Conservation (phyloP, 2,113 vertebrate species). For the Ictalurus furcatus region DNA sequence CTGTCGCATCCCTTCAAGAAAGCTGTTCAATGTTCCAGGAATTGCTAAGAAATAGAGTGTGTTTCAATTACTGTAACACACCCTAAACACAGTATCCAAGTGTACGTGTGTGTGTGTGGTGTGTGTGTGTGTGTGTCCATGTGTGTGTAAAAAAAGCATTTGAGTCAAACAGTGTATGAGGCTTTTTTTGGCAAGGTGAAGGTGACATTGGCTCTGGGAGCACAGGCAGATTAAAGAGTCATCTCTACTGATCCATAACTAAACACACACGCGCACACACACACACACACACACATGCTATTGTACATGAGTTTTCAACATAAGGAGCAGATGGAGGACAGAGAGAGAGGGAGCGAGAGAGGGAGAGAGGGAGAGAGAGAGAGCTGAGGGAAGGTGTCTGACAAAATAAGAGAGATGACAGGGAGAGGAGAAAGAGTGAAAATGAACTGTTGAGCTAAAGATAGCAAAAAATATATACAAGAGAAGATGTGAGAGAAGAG, state of each 20-base stretch:
- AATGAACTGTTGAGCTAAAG: background rate
- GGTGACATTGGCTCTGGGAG: constrained; percentile 11
- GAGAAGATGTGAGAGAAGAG: background rate
- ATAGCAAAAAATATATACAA: background rate
- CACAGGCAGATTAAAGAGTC: constrained; percentile 5
- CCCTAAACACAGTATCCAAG: background rate
- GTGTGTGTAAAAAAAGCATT: constrained; percentile 10
- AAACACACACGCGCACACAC: constrained; percentile 16
- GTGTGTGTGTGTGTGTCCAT: background rate
- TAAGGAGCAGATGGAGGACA: background rate
- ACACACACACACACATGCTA: constrained; percentile 13
- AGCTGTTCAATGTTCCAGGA: background rate
- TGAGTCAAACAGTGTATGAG: background rate
- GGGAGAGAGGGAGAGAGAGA: background rate
- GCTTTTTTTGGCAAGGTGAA: constrained; percentile 1
- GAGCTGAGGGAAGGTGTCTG: background rate
- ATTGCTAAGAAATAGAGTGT: background rate
- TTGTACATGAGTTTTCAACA: background rate
- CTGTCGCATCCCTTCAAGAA: background rate
- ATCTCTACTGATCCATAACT: constrained; percentile 23
- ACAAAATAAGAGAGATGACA: background rate
- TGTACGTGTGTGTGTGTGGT: background rate
- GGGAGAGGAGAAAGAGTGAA: background rate
- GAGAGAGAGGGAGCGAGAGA: background rate
- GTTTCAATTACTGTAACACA: background rate